phyloP scores from a whole-genome alignment of 2,888 invertebrate species.

The Papilio protenor region DNA sequence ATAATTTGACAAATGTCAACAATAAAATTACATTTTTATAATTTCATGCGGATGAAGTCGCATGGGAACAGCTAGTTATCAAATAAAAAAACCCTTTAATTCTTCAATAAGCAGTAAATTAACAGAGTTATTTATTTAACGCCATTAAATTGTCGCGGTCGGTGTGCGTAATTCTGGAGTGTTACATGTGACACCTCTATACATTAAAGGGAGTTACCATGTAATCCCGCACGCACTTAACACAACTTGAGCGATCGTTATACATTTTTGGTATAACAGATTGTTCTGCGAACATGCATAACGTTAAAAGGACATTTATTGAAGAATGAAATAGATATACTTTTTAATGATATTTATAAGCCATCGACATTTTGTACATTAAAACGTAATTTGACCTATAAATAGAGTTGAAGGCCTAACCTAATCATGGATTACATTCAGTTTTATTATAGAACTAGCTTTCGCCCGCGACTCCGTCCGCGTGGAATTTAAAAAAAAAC shows the following conservation, averaged over 20 bases:
- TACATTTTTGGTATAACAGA: constrained; percentile 21
- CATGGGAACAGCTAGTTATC: too few species aligned
- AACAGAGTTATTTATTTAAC: constrained; percentile 8
- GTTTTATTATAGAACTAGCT: not conserved
- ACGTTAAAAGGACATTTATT: not conserved
- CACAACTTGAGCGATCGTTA: constrained; percentile 19
- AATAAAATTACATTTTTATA: too few species aligned
- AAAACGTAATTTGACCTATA: too few species aligned
- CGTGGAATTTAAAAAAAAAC: too few species aligned
- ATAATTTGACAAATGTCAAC: too few species aligned
- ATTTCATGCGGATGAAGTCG: too few species aligned
- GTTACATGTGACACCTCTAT: constrained; percentile 14
- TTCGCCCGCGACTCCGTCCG: too few species aligned
- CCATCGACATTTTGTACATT: too few species aligned
- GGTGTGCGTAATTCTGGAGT: constrained; percentile 25
- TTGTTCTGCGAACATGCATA: not conserved
- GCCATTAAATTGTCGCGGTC: constrained; percentile 20
- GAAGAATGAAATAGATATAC: too few species aligned
- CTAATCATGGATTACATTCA: not conserved
- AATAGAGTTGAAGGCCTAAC: too few species aligned
- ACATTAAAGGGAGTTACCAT: constrained; percentile 20
- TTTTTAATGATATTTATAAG: too few species aligned
- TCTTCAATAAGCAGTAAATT: not conserved
- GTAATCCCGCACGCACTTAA: constrained; percentile 13
- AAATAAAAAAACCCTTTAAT: not conserved